Evolutionary conservation across 2,113 vertebrate genomes (phyloP).

Genomic region (Trematomus loennbergii): DNA sequence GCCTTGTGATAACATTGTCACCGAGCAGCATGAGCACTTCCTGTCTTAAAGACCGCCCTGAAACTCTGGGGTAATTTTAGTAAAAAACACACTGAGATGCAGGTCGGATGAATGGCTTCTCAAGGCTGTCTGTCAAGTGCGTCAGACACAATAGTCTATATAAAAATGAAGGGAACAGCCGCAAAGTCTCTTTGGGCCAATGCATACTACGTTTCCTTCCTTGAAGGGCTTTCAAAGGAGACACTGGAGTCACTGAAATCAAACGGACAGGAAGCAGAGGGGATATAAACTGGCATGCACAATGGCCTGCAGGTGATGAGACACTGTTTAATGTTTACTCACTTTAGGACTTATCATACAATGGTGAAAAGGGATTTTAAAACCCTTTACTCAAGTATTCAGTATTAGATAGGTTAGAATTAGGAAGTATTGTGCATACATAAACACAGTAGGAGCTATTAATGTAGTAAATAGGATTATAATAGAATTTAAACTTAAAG

Average conservation of each 20-base stretch:
- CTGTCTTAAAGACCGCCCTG: slow-evolving; percentile 33
- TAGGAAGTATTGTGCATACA: neutral
- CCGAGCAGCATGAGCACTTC: slow-evolving; percentile 44
- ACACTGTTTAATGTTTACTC: slow-evolving; percentile 11
- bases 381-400: too few relatives aligned
- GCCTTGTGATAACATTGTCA: slow-evolving; percentile 72
- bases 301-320: slow-evolving; percentile 6
- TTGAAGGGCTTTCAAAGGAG: slow-evolving; percentile 38
- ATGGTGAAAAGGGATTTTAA: neutral
- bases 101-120: slow-evolving; percentile 25
- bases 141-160: slow-evolving; percentile 52
- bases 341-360: neutral
- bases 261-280: slow-evolving; percentile 48
- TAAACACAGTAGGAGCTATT: too few relatives aligned
- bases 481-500: too few relatives aligned
- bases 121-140: slow-evolving; percentile 39
- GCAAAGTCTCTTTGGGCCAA: slow-evolving; percentile 14
- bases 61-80: slow-evolving; percentile 49
- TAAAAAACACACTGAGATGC: slow-evolving; percentile 38
- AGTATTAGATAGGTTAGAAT: too few relatives aligned
- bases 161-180: slow-evolving; percentile 52
- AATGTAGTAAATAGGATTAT: too few relatives aligned
- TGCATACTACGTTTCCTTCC: slow-evolving; percentile 56
- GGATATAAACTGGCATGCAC: neutral
- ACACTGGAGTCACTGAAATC: slow-evolving; percentile 7